These are phyloP conservation scores for Hyaena hyaena DNA, from an alignment of 2,113 vertebrate species.

Conservation along the genomic window DNA sequence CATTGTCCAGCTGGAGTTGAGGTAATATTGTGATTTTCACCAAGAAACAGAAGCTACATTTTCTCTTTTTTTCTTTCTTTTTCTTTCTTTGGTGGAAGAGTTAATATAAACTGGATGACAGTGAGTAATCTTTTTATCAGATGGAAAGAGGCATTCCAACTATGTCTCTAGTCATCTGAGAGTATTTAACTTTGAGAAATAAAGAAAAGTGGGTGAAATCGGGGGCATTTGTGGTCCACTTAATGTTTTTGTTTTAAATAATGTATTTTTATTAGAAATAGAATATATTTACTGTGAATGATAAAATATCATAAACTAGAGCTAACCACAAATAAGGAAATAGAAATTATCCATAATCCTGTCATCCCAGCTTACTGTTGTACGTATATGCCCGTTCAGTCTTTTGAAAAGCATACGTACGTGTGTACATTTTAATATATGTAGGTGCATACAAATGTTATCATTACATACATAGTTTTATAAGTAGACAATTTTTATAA, in stretches of 20 bases:
- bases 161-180: slow-evolving; percentile 81
- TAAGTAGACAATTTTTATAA: not conserved
- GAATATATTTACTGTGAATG: not conserved
- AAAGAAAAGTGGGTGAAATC: not conserved
- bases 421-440: not conserved
- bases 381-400: not conserved
- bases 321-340: not conserved
- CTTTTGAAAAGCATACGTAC: not conserved
- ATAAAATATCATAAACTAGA: not conserved
- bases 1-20: slow-evolving; percentile 26
- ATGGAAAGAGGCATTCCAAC: slow-evolving; percentile 83
- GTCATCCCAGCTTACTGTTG: not conserved
- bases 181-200: slow-evolving; percentile 73
- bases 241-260: not conserved
- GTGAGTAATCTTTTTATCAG: slow-evolving; percentile 82
- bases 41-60: slow-evolving; percentile 60
- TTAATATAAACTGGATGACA: slow-evolving; percentile 65
- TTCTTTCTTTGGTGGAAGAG: not conserved
- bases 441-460: not conserved
- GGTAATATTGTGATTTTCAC: not conserved
- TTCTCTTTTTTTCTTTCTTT: not conserved
- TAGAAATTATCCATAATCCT: not conserved
- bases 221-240: not conserved
- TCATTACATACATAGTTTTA: not conserved
- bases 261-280: slow-evolving; percentile 2